These are phyloP conservation scores for Cryptus viduatorius DNA, from an alignment of 2,888 invertebrate species.

Conservation along the genomic window DNA sequence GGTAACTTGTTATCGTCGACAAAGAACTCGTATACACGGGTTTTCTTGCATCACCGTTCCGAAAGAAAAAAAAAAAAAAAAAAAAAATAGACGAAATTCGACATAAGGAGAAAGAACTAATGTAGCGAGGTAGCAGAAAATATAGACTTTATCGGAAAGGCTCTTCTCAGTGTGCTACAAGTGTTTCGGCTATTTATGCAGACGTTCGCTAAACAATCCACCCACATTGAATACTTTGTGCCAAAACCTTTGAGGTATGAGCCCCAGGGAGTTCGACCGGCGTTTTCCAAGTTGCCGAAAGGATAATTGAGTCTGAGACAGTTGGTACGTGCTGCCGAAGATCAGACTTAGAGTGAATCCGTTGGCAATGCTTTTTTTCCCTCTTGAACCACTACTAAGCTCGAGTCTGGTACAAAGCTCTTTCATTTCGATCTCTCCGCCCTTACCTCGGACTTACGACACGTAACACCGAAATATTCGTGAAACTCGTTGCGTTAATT, in stretches of 20 bases:
- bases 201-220: slow-evolving; percentile 30
- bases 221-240: background rate
- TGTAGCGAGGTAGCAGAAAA: slow-evolving; percentile 3
- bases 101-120: slow-evolving; percentile 16
- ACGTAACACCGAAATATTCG: background rate
- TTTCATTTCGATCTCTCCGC: too few relatives aligned
- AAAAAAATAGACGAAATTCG: background rate
- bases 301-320: slow-evolving; percentile 50
- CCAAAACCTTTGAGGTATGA: background rate
- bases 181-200: slow-evolving; percentile 48
- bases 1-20: slow-evolving; percentile 45
- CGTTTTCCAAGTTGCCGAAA: slow-evolving; percentile 24
- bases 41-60: slow-evolving; percentile 37
- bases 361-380: slow-evolving; percentile 7
- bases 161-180: slow-evolving; percentile 17
- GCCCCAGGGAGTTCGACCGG: slow-evolving; percentile 19
- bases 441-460: too few relatives aligned
- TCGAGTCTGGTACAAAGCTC: too few relatives aligned
- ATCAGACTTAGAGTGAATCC: slow-evolving; percentile 33
- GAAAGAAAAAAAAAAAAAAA: slow-evolving; percentile 11
- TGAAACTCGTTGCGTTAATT: background rate
- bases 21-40: slow-evolving; percentile 25
- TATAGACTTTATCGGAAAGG: background rate
- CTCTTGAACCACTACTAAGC: background rate
- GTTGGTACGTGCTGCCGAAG: slow-evolving; percentile 32